These are phyloP conservation scores for Tyrophagus putrescentiae DNA, from an alignment of 1,140 invertebrate species.

Conservation along the genomic window DNA sequence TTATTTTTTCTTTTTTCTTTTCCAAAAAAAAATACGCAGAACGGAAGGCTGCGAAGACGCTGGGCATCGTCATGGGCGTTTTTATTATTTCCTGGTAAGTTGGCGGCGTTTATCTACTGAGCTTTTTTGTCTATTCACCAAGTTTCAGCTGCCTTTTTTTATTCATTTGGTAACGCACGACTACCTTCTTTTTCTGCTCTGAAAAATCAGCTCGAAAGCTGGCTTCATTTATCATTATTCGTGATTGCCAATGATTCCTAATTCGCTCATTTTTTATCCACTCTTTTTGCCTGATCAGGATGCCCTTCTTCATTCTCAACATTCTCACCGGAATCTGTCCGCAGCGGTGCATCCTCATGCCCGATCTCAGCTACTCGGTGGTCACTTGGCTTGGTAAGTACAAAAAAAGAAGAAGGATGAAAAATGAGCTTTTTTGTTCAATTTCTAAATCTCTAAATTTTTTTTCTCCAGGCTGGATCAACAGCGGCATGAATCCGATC, in stretches of 20 bases:
- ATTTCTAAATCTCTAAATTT: conserved; percentile 1
- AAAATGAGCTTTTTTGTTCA: too few relatives aligned
- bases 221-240: neutral
- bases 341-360: conserved; percentile 59
- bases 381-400: conserved; percentile 63
- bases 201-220: neutral
- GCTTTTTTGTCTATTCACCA: neutral
- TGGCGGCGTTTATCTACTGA: neutral
- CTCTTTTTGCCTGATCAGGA: conserved; percentile 37
- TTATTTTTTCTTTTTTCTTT: too few relatives aligned
- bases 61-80: conserved; percentile 63
- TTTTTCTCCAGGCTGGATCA: conserved; percentile 65
- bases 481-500: conserved; percentile 92
- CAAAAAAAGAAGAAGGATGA: too few relatives aligned
- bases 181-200: neutral
- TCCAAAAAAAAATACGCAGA: conserved; percentile 32
- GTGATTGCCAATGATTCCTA: neutral
- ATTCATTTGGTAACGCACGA: neutral
- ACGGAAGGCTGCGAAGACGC: conserved; percentile 42
- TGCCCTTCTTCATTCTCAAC: conserved; percentile 96
- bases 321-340: conserved; percentile 74
- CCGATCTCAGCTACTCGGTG: conserved; percentile 74
- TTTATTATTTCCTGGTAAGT: conserved; percentile 71
- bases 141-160: neutral
- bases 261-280: neutral